A percentile compares a stretch with the other conserved stretches of the same genome.
These are phyloP conservation scores for Tokudaia muenninki DNA, from an alignment of 2,797 vertebrate genomes.

Conservation along the genomic window DNA sequence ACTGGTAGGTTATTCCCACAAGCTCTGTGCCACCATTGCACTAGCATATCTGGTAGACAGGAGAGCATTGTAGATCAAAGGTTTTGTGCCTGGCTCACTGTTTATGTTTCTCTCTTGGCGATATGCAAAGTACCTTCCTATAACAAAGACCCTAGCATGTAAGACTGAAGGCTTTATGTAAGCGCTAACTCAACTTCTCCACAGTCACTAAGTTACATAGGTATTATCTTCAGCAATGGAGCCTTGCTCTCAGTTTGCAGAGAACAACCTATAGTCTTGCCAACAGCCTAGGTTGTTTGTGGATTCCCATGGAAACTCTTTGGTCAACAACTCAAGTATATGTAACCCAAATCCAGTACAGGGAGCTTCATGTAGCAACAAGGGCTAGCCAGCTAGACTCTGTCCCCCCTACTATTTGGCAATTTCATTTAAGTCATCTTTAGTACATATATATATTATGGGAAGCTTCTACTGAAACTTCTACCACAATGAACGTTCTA, in stretches of 20 bases:
- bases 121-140: background rate
- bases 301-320: background rate
- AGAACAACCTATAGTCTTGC: background rate
- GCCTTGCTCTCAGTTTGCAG: background rate
- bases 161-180: background rate
- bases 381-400: background rate
- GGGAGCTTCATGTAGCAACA: too few species aligned
- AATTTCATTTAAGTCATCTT: background rate
- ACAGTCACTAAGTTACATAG: background rate
- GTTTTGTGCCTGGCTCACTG: background rate
- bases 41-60: background rate
- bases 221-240: background rate
- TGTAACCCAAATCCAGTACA: background rate
- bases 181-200: background rate
- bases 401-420: background rate
- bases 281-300: background rate
- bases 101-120: background rate
- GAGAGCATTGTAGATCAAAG: background rate
- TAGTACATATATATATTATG: background rate
- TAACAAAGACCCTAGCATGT: background rate
- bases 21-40: background rate
- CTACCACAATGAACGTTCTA: background rate
- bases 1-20: background rate
- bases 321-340: background rate
- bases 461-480: background rate